Evolutionary conservation across 2,888 invertebrate genomes (phyloP).

Genomic region (Synanthedon vespiformis): DNA sequence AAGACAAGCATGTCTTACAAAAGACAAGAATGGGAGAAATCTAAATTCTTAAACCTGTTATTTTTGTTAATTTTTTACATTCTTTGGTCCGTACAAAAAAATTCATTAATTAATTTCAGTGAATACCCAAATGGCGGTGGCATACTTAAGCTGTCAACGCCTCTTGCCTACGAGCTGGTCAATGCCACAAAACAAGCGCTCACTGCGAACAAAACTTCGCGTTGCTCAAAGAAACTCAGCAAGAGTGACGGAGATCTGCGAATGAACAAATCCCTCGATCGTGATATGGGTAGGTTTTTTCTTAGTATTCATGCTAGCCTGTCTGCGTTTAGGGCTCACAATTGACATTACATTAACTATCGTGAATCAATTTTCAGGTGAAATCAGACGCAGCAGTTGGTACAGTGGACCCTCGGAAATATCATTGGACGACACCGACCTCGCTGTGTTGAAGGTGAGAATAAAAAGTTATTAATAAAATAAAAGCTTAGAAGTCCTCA

Average conservation of each 20-base stretch:
- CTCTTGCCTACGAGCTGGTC: conserved; percentile 28
- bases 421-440: conserved; percentile 53
- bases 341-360: no score
- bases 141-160: conserved; percentile 29
- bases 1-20: no score
- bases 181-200: conserved; percentile 23
- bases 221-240: conserved; percentile 26
- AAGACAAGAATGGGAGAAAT: no score
- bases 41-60: no score
- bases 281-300: conserved; percentile 17
- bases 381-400: conserved; percentile 48
- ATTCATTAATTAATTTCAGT: conserved; percentile 16
- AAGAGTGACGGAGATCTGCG: conserved; percentile 49
- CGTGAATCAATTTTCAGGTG: conserved; percentile 21
- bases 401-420: conserved; percentile 54
- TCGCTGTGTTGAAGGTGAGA: conserved; percentile 50
- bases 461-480: no score
- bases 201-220: not conserved
- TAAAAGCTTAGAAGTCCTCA: no score
- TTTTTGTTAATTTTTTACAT: not conserved
- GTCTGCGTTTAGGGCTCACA: not conserved
- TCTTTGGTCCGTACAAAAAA: not conserved
- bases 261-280: conserved; percentile 11
- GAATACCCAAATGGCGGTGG: conserved; percentile 34
- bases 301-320: no score